phyloP scores from a whole-genome alignment of 2,888 invertebrate species.

The Laspeyria flexula region DNA sequence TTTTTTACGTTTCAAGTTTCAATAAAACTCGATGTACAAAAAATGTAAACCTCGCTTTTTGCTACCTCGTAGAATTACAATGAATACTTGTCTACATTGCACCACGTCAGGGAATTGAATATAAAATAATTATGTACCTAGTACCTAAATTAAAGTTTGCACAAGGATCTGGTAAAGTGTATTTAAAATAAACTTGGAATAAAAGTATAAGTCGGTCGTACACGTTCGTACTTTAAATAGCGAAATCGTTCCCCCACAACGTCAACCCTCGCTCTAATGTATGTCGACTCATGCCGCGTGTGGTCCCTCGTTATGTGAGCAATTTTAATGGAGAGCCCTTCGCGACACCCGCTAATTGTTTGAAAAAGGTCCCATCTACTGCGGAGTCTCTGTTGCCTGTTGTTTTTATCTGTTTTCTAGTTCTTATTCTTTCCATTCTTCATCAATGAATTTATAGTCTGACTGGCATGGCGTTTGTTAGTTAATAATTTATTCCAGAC shows the following conservation, averaged over 20 bases:
- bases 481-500: neutral
- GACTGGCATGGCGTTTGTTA: neutral
- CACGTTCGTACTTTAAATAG: slow-evolving; percentile 39
- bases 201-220: slow-evolving; percentile 22
- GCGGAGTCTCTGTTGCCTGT: slow-evolving; percentile 16
- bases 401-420: slow-evolving; percentile 9
- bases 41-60: no score
- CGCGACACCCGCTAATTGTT: slow-evolving; percentile 66
- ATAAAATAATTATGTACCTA: neutral
- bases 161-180: slow-evolving; percentile 21
- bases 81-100: no score
- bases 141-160: slow-evolving; percentile 16
- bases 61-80: no score
- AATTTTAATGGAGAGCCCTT: slow-evolving; percentile 73
- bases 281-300: slow-evolving; percentile 70
- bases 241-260: slow-evolving; percentile 59
- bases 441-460: neutral
- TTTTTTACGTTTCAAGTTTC: no score
- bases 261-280: slow-evolving; percentile 66
- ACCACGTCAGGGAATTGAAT: no score
- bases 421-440: neutral
- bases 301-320: slow-evolving; percentile 67
- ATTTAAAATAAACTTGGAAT: slow-evolving; percentile 28
- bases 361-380: slow-evolving; percentile 60
- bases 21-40: no score